Conservation (phyloP, 1,140 invertebrate species). For the Tetragonula clypearis region DNA sequence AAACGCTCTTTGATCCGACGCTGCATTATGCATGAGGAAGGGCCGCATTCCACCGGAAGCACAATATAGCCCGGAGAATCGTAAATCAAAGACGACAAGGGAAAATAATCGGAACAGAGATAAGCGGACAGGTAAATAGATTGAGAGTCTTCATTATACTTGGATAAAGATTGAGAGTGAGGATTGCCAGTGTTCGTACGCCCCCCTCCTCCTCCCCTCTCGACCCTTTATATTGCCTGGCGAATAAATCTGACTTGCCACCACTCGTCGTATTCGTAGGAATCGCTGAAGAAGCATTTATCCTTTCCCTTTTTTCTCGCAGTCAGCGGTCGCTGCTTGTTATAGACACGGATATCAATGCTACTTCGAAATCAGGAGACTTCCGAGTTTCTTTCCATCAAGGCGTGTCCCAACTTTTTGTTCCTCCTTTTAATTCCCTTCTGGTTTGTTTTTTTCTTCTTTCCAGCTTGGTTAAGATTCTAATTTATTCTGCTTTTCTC, state of each 20-base stretch:
- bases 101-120: slow-evolving; percentile 55
- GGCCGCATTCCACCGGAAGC: slow-evolving; percentile 27
- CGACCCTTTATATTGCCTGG: not conserved
- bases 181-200: too few species aligned
- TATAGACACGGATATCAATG: not conserved
- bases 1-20: slow-evolving; percentile 58
- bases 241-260: not conserved
- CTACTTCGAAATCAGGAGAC: not conserved
- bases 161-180: slow-evolving; percentile 11
- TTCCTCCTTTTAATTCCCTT: too few species aligned
- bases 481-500: too few species aligned
- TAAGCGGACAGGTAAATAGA: slow-evolving; percentile 51
- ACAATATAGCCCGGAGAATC: slow-evolving; percentile 39
- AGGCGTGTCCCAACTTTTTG: too few species aligned
- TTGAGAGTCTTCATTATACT: slow-evolving; percentile 24
- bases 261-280: not conserved
- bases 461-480: too few species aligned
- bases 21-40: slow-evolving; percentile 64
- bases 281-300: not conserved
- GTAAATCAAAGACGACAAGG: slow-evolving; percentile 56
- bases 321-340: not conserved
- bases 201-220: not conserved
- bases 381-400: not conserved
- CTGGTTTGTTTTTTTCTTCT: too few species aligned
- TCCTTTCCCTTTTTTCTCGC: not conserved